Conservation (phyloP, 2,797 vertebrate genomes). For the Decapterus maruadsi region DNA sequence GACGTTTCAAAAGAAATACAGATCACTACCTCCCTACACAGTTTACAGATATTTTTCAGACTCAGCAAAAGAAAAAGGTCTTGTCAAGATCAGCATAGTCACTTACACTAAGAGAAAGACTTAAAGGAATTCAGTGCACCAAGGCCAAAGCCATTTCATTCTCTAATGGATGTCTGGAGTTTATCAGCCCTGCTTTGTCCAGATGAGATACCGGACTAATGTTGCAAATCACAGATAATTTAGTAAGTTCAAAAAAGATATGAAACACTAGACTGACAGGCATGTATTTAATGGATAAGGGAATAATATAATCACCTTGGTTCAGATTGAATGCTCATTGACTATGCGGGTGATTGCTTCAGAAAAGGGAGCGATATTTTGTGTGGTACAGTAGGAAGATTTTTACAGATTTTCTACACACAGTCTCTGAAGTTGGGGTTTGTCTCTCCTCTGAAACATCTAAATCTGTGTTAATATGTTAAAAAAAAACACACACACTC, state of each 20-base stretch:
- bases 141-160: conserved; percentile 63
- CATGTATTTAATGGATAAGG: conserved; percentile 54
- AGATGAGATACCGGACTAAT: conserved; percentile 67
- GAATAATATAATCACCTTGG: conserved; percentile 61
- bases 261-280: conserved; percentile 49
- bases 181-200: conserved; percentile 64
- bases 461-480: conserved; percentile 43
- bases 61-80: conserved; percentile 6
- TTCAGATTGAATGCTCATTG: conserved; percentile 48
- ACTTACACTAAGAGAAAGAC: conserved; percentile 26
- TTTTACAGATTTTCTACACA: conserved; percentile 2
- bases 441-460: conserved; percentile 14
- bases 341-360: conserved; percentile 30
- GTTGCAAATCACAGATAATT: conserved; percentile 66
- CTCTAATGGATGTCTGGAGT: conserved; percentile 64
- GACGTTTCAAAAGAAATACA: not conserved
- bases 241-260: conserved; percentile 48
- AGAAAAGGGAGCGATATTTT: conserved; percentile 25
- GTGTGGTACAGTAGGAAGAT: conserved; percentile 39
- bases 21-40: not conserved
- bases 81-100: conserved; percentile 15
- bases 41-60: not conserved
- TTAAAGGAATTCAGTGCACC: conserved; percentile 37
- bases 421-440: conserved; percentile 7
- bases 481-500: conserved; percentile 22